Percentiles rank a stretch among this genome's conserved stretches.
Evolutionary conservation across 2,113 vertebrate species (phyloP).

Genomic region (Platysteira castanea): DNA sequence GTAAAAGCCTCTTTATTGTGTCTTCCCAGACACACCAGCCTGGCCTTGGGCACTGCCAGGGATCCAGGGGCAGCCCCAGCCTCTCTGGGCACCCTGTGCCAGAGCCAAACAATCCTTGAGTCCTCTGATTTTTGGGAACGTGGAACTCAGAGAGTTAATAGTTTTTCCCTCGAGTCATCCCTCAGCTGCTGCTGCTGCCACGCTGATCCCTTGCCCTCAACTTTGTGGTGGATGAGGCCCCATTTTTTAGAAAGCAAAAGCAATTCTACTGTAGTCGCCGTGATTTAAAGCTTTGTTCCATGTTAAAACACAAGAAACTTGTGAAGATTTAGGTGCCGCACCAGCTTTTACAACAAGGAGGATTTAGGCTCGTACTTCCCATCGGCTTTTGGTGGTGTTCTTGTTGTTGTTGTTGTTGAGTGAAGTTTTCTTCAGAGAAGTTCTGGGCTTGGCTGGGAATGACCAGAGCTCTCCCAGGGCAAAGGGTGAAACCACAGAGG

Average conservation of each 20-base stretch:
- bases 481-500: too few species aligned
- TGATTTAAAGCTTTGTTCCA: conserved; percentile 65
- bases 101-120: neutral
- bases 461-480: neutral
- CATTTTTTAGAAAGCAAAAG: conserved; percentile 45
- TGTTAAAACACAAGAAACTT: conserved; percentile 39
- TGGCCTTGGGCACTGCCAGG: neutral
- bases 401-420: neutral
- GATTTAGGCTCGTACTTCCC: neutral
- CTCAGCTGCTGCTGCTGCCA: neutral
- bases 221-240: neutral
- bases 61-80: neutral
- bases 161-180: neutral
- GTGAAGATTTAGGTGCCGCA: conserved; percentile 32
- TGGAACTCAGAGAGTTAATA: neutral
- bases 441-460: neutral
- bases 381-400: neutral
- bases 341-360: neutral
- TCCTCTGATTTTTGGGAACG: neutral
- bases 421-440: neutral
- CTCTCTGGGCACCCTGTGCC: neutral
- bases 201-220: neutral
- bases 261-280: conserved; percentile 28
- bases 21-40: too few species aligned
- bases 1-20: too few species aligned